Evolutionary conservation across 1,140 invertebrate species (phyloP), one percentile per base, ranked within the genome.

Genomic region (Drosophila grimshawi): DNA sequence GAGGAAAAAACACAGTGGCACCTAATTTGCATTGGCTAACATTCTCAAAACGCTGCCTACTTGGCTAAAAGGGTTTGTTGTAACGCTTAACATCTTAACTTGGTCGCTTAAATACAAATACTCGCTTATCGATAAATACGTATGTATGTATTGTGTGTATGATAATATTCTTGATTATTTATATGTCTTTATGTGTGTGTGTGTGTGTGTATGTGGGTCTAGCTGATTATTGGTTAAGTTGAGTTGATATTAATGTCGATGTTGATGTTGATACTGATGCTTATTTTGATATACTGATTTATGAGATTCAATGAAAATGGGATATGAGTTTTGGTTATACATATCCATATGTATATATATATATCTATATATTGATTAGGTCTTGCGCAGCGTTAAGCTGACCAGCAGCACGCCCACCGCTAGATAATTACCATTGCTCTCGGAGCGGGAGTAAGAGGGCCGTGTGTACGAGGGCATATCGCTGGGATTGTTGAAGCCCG

Each of bases 361-460:
- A 19, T 19, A 19, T 19, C 0, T 19, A 19, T 19, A 19, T 19
- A 19, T 19, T 19, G 19, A 19, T 61, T 86, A 92, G 68, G 83
- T 78, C 76, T 92, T 92, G 53, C 90, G 86, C 71, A 92, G 74
- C 63, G 90, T 92, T 59, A 92, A 70, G 74, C 90, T 92, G 81
- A 92, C 90, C 48, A 92, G 83, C 43, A 92, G 75, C 32, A 92
- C 90, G 79, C 90, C 90, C 64, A 92, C 86, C 27, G 90, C 90
- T 63, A 92, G 76, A 92, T 92, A 92, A 92, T 92, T 92, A 92
- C 90, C 90, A 80, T 92, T 92, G 89, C 79, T 91, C 78, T 92
- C 90, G 71, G 90, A 92, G 51, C 90, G 90, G 32, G 90, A 78
- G 74, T 92, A 92, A 51, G 90, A 90, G 75, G 90, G 90, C 35